phyloP scores from a whole-genome alignment of 2,797 vertebrate genomes.

The Poeciliopsis gracilis region DNA sequence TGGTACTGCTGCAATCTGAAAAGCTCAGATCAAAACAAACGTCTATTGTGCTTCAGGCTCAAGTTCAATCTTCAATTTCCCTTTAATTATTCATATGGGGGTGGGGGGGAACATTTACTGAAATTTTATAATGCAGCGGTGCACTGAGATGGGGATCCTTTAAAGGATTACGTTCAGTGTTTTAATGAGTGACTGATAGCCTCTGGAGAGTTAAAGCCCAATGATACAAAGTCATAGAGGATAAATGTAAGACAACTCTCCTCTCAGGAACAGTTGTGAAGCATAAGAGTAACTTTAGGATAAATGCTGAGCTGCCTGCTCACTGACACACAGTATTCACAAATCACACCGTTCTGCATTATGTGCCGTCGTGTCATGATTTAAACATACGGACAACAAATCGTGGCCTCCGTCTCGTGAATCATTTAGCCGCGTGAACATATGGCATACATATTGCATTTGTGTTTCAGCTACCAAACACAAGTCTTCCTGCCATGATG shows the following conservation, averaged over 20 bases:
- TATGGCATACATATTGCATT: slow-evolving; percentile 36
- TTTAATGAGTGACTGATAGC: slow-evolving; percentile 49
- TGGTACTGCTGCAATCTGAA: slow-evolving; percentile 61
- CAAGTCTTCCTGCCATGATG: not conserved
- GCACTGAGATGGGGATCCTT: slow-evolving; percentile 18
- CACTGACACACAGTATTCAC: slow-evolving; percentile 2
- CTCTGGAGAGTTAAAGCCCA: slow-evolving; percentile 26
- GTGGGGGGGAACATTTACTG: slow-evolving; percentile 27
- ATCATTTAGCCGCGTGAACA: slow-evolving; percentile 56
- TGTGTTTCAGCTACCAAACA: slow-evolving; percentile 1
- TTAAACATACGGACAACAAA: slow-evolving; percentile 48
- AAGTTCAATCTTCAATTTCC: slow-evolving; percentile 53
- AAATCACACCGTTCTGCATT: slow-evolving; percentile 17
- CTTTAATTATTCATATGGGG: slow-evolving; percentile 69
- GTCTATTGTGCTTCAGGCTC: slow-evolving; percentile 51
- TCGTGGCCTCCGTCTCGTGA: slow-evolving; percentile 33
- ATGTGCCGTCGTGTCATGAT: slow-evolving; percentile 16
- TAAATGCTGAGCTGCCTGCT: not conserved
- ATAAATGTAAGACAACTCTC: not conserved
- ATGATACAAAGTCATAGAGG: slow-evolving; percentile 3
- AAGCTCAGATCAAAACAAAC: slow-evolving; percentile 69
- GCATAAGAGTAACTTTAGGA: not conserved
- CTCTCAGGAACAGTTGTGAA: slow-evolving; percentile 4
- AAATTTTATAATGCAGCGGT: slow-evolving; percentile 40
- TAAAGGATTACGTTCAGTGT: slow-evolving; percentile 19